Conservation (phyloP, 2,888 invertebrate species). For the Dicyrtoma fusca region DNA sequence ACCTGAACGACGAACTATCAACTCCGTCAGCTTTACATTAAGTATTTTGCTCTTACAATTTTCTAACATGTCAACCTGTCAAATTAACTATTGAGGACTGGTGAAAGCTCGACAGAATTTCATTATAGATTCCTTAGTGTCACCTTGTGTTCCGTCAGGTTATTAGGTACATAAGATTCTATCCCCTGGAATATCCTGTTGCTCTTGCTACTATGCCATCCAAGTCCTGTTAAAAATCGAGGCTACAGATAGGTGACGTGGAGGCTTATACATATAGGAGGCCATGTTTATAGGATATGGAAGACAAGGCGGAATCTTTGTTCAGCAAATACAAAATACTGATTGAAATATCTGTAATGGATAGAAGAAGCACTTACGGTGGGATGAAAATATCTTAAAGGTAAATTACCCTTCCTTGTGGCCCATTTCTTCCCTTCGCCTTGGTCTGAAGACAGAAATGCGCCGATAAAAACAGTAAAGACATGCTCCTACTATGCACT, state of each 20-base stretch:
- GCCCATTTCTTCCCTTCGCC: slow-evolving; percentile 6
- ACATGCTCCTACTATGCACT: background rate
- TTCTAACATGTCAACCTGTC: slow-evolving; percentile 32
- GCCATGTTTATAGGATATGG: background rate
- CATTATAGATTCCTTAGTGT: background rate
- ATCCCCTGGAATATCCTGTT: background rate
- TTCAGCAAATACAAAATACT: background rate
- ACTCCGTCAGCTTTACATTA: background rate
- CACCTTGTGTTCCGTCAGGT: background rate
- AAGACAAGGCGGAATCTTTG: slow-evolving; percentile 13
- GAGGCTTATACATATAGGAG: background rate
- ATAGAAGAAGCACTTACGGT: slow-evolving; percentile 3
- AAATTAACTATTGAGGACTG: slow-evolving; percentile 23
- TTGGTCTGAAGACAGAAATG: background rate
- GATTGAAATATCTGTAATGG: background rate
- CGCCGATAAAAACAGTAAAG: slow-evolving; percentile 25
- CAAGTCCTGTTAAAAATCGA: too few relatives aligned
- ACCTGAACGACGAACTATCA: background rate
- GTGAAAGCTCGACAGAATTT: slow-evolving; percentile 14
- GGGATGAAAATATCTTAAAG: slow-evolving; percentile 6
- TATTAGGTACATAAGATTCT: background rate
- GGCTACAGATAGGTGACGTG: background rate
- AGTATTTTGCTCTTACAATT: slow-evolving; percentile 3
- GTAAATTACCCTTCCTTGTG: slow-evolving; percentile 21
- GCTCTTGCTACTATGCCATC: background rate